phyloP scores from a whole-genome alignment of 2,888 invertebrate genomes.

The Acrobasis consociella region DNA sequence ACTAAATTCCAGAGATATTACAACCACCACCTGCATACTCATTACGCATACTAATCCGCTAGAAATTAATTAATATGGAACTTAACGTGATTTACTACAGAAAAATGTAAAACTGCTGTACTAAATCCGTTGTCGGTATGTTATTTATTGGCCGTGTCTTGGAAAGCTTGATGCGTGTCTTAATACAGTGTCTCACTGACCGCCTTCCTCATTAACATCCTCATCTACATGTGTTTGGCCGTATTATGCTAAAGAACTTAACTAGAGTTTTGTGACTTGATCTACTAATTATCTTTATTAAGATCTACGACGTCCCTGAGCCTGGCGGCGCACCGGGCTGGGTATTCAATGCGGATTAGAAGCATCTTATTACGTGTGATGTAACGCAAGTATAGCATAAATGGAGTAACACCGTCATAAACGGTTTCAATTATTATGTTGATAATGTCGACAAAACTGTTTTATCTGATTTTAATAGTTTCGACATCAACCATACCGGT shows the following conservation, averaged over 20 bases:
- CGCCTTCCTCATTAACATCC: constrained; percentile 42
- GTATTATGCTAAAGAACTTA: constrained; percentile 52
- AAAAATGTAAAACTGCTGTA: constrained; percentile 31
- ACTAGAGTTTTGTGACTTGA: constrained; percentile 43
- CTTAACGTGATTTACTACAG: constrained; percentile 21
- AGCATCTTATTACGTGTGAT: constrained; percentile 37
- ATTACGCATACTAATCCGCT: constrained; percentile 24
- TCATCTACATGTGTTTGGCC: constrained; percentile 37
- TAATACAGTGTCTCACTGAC: constrained; percentile 44
- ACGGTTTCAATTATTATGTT: background rate
- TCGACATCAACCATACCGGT: background rate
- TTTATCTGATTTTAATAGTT: constrained; percentile 3
- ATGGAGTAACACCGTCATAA: background rate
- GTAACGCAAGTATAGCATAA: constrained; percentile 11
- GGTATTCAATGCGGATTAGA: constrained; percentile 51
- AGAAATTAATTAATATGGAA: constrained; percentile 25
- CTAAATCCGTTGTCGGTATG: constrained; percentile 44
- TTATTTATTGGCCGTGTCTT: constrained; percentile 46
- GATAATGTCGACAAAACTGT: constrained; percentile 1
- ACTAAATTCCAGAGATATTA: constrained; percentile 38
- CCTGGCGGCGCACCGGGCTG: constrained; percentile 43
- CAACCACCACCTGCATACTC: constrained; percentile 26
- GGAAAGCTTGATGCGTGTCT: constrained; percentile 42
- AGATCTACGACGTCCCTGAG: constrained; percentile 52
- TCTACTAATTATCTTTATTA: constrained; percentile 66